Evolutionary conservation across 1,140 invertebrate species (phyloP).

Genomic region (Heliothis subflexa): DNA sequence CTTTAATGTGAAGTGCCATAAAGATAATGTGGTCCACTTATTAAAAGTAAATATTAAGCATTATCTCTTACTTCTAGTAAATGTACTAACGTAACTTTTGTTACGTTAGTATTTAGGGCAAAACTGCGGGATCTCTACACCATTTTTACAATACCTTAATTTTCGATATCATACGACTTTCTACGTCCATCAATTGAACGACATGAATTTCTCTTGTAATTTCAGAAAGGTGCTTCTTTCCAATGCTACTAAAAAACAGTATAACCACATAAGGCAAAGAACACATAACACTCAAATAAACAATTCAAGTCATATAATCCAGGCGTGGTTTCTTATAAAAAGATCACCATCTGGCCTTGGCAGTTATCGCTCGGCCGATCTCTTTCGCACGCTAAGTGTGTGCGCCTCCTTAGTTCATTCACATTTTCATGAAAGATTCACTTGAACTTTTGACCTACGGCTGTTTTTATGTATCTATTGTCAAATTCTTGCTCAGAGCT

Average conservation of each 20-base stretch:
- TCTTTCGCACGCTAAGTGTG: conserved; percentile 54
- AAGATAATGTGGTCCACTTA: too few species aligned
- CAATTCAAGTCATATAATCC: conserved; percentile 7
- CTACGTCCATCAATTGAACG: too few species aligned
- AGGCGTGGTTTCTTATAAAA: conserved; percentile 36
- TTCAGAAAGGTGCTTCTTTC: neutral
- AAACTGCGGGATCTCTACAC: too few species aligned
- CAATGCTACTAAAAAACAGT: neutral
- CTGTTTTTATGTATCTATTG: conserved; percentile 3
- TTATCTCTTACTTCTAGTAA: too few species aligned
- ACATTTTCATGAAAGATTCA: conserved; percentile 52
- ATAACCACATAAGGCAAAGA: neutral
- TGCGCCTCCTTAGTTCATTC: conserved; percentile 59
- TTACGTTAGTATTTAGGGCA: too few species aligned
- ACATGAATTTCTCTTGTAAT: neutral
- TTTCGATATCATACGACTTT: too few species aligned
- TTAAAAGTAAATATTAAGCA: too few species aligned
- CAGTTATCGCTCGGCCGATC: conserved; percentile 52
- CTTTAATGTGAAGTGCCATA: too few species aligned
- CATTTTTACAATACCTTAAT: too few species aligned
- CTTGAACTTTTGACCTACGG: conserved; percentile 55
- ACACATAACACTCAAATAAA: neutral
- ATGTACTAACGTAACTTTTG: too few species aligned
- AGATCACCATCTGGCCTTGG: conserved; percentile 59
- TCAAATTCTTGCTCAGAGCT: conserved; percentile 5